These are phyloP conservation scores for Limnephilus marmoratus DNA, from an alignment of 2,888 invertebrate species.

Conservation along the genomic window DNA sequence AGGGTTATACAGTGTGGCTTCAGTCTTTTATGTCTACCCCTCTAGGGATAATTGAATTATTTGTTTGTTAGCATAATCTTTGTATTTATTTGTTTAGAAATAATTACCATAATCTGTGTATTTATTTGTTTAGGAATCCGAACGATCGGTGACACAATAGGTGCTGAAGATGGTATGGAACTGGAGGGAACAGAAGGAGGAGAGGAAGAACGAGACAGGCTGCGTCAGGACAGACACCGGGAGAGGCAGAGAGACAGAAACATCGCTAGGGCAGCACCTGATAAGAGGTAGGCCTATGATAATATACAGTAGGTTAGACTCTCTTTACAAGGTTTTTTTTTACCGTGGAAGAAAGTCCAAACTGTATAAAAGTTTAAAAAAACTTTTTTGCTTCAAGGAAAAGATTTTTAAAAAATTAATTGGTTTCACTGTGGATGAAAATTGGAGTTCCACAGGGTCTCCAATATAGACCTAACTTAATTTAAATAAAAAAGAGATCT, in stretches of 20 bases:
- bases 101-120: slow-evolving; percentile 8
- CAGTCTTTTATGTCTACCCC: not conserved
- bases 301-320: no score
- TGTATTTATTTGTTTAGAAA: slow-evolving; percentile 55
- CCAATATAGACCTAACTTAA: not conserved
- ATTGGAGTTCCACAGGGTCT: not conserved
- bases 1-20: not conserved
- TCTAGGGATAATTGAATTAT: not conserved
- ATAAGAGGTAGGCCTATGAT: slow-evolving; percentile 81
- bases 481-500: not conserved
- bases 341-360: no score
- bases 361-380: no score
- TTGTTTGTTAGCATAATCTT: not conserved
- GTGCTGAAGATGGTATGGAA: slow-evolving; percentile 65
- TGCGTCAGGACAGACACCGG: slow-evolving; percentile 91
- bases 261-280: slow-evolving; percentile 94
- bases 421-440: not conserved
- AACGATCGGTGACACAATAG: slow-evolving; percentile 64
- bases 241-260: slow-evolving; percentile 96
- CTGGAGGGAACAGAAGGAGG: slow-evolving; percentile 74
- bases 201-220: slow-evolving; percentile 90
- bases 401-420: no score
- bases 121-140: slow-evolving; percentile 60
- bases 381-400: no score
- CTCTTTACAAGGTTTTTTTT: no score